phyloP scores from a whole-genome alignment of 2,888 invertebrate genomes.

The Ptychoptera albimana region DNA sequence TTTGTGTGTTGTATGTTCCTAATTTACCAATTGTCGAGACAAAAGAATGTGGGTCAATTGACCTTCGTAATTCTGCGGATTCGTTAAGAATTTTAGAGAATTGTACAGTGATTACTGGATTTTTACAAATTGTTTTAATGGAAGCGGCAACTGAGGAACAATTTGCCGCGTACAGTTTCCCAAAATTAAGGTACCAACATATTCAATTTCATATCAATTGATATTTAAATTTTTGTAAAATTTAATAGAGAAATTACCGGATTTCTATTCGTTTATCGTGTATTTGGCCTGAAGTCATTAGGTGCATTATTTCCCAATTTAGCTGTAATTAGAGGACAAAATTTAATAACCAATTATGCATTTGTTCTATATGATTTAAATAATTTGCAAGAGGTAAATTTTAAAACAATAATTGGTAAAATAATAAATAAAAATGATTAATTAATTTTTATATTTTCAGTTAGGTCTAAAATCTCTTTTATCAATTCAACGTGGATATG shows the following conservation, averaged over 20 bases:
- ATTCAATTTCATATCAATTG: not conserved
- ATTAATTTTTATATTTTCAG: slow-evolving; percentile 27
- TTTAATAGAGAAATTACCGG: slow-evolving; percentile 58
- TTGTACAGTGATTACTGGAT: slow-evolving; percentile 68
- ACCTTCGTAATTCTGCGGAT: slow-evolving; percentile 36
- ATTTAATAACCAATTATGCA: slow-evolving; percentile 63
- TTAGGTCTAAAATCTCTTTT: slow-evolving; percentile 57
- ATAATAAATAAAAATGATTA: not conserved
- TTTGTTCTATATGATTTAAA: slow-evolving; percentile 60
- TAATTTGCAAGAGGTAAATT: slow-evolving; percentile 41
- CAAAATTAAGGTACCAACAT: slow-evolving; percentile 38
- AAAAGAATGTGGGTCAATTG: slow-evolving; percentile 39
- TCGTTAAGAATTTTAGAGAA: slow-evolving; percentile 34
- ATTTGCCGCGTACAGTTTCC: slow-evolving; percentile 42
- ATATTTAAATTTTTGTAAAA: not conserved
- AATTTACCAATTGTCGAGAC: slow-evolving; percentile 6
- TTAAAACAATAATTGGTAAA: slow-evolving; percentile 6
- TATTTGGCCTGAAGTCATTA: slow-evolving; percentile 52
- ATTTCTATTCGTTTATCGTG: slow-evolving; percentile 62
- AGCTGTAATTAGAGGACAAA: slow-evolving; percentile 67
- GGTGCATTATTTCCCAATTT: slow-evolving; percentile 74
- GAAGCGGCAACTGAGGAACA: slow-evolving; percentile 32
- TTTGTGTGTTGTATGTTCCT: too few relatives aligned
- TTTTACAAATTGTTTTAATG: slow-evolving; percentile 53
- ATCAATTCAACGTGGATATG: slow-evolving; percentile 65